A percentile compares a stretch with the other conserved stretches of the same genome.
Evolutionary conservation across 2,888 invertebrate species (phyloP).

Genomic region (Laspeyria flexula): DNA sequence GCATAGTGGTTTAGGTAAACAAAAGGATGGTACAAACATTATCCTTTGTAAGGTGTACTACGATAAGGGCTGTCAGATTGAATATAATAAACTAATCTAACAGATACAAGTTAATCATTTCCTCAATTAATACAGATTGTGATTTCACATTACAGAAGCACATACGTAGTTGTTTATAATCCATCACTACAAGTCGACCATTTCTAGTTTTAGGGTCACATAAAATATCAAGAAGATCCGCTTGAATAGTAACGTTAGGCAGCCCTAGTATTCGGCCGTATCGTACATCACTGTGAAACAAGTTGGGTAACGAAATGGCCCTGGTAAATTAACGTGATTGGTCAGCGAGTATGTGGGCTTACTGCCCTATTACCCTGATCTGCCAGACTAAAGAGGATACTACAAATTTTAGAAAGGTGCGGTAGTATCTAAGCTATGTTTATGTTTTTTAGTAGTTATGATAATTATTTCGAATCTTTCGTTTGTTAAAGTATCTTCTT

Average conservation of each 20-base stretch:
- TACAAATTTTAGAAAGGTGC: constrained; percentile 7
- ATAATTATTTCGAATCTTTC: too few relatives aligned
- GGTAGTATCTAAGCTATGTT: too few relatives aligned
- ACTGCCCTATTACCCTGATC: constrained; percentile 25
- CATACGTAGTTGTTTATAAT: background rate
- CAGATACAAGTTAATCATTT: too few relatives aligned
- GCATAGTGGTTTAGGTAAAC: constrained; percentile 10
- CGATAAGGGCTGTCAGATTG: constrained; percentile 3
- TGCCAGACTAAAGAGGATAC: constrained; percentile 10
- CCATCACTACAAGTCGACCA: background rate
- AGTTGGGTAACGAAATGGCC: constrained; percentile 32
- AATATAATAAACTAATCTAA: background rate
- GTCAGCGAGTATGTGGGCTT: constrained; percentile 30
- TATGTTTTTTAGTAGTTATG: too few relatives aligned
- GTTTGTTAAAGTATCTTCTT: too few relatives aligned
- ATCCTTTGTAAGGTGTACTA: constrained; percentile 12
- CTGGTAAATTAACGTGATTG: constrained; percentile 41
- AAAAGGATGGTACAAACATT: constrained; percentile 19
- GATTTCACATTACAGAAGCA: too few relatives aligned
- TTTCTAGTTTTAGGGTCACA: constrained; percentile 1
- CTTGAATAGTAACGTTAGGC: constrained; percentile 1
- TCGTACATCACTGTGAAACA: constrained; percentile 36
- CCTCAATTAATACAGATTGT: too few relatives aligned
- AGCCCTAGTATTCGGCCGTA: constrained; percentile 27
- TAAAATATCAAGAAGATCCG: background rate